A percentile compares a stretch with the other conserved stretches of the same genome.
These are phyloP conservation scores for Drosophila crucigera DNA, from an alignment of 2,888 invertebrate species.

Conservation along the genomic window DNA sequence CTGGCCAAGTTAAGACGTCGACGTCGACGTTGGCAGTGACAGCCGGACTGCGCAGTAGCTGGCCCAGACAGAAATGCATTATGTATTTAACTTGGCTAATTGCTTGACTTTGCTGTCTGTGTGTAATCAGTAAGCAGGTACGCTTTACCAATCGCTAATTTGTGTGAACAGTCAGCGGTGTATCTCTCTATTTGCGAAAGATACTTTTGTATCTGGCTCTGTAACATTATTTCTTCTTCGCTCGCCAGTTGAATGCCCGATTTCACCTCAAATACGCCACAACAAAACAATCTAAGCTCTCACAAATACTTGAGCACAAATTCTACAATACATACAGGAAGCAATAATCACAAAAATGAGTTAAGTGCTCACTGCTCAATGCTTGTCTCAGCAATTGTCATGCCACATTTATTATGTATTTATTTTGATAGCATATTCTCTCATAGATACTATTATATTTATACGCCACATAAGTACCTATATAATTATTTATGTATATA, in stretches of 20 bases:
- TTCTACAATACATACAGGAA: constrained; percentile 63
- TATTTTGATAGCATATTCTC: constrained; percentile 32
- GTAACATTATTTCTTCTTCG: constrained; percentile 30
- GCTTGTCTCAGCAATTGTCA: constrained; percentile 36
- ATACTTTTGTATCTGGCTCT: constrained; percentile 45
- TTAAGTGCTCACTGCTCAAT: constrained; percentile 34
- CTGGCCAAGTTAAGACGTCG: constrained; percentile 59
- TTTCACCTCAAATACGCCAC: constrained; percentile 65
- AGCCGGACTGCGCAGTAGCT: constrained; percentile 39
- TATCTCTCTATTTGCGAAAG: constrained; percentile 65
- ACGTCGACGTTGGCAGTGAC: constrained; percentile 52
- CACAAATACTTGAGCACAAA: constrained; percentile 28
- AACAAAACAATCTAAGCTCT: constrained; percentile 24
- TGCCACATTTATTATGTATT: constrained; percentile 27
- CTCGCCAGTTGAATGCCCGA: constrained; percentile 63
- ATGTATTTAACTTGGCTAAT: constrained; percentile 73
- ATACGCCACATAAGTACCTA: constrained; percentile 15
- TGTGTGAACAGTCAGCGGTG: constrained; percentile 56
- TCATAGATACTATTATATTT: constrained; percentile 28
- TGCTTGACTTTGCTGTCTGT: constrained; percentile 50
- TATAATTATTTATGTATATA: constrained; percentile 23
- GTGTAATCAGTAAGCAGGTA: constrained; percentile 61
- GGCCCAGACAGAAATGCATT: constrained; percentile 61
- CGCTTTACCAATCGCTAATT: constrained; percentile 71
- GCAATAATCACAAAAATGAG: constrained; percentile 45